Evolutionary conservation across 1,140 invertebrate species (phyloP).

Genomic region (Protaetia brevitarsis): DNA sequence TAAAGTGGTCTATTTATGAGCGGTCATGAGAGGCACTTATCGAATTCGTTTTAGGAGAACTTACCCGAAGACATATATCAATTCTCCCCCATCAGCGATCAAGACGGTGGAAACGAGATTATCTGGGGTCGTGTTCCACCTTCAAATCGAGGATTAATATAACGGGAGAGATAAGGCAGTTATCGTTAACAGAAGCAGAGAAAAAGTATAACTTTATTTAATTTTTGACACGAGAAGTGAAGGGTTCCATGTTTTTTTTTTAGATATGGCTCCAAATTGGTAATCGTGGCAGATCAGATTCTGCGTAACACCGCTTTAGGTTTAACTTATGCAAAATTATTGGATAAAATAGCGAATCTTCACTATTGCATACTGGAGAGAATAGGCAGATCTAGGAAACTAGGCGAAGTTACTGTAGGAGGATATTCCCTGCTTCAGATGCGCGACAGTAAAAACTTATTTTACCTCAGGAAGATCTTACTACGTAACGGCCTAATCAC

Average conservation of each 20-base stretch:
- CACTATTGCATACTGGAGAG: constrained; percentile 75
- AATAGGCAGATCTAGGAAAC: constrained; percentile 68
- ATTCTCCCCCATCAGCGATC: constrained; percentile 50
- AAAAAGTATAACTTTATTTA: constrained; percentile 47
- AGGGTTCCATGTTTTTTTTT: constrained; percentile 15
- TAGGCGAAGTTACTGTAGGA: constrained; percentile 70
- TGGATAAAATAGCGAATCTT: constrained; percentile 53
- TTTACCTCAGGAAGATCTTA: constrained; percentile 65
- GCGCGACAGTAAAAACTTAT: constrained; percentile 62
- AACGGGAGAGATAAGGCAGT: constrained; percentile 44
- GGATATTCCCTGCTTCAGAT: constrained; percentile 55
- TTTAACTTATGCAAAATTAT: constrained; percentile 52
- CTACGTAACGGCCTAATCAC: constrained; percentile 59
- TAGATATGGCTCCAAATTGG: constrained; percentile 61
- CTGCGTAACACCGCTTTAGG: constrained; percentile 59
- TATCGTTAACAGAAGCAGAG: constrained; percentile 49
- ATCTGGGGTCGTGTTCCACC: constrained; percentile 67
- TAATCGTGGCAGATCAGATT: constrained; percentile 70
- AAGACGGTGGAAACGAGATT: constrained; percentile 49
- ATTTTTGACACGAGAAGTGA: not conserved
- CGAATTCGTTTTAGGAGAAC: not conserved
- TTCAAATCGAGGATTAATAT: constrained; percentile 57
- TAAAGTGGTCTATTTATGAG: constrained; percentile 37
- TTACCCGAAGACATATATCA: constrained; percentile 59
- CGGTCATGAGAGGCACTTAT: not conserved